Percentiles rank a stretch among this genome's conserved stretches.
phyloP scores from a whole-genome alignment of 2,888 invertebrate species.

The Agrenia bidenticulata region DNA sequence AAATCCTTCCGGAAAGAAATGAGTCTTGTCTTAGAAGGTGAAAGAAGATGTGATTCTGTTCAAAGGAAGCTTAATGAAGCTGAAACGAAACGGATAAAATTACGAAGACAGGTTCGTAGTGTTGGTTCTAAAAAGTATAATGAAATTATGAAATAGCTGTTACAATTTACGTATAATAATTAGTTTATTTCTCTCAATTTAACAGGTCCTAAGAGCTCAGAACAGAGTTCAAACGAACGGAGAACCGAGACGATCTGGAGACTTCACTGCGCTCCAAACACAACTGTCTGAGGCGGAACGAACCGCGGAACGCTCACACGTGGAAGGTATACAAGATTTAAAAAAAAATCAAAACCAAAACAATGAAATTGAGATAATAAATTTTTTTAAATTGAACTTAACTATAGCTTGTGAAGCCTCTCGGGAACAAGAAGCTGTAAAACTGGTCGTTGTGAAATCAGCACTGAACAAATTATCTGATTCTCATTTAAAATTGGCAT shows the following conservation, averaged over 20 bases:
- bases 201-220: constrained; percentile 48
- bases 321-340: constrained; percentile 59
- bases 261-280: constrained; percentile 57
- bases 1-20: constrained; percentile 51
- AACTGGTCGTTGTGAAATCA: constrained; percentile 59
- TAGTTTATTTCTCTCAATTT: constrained; percentile 14
- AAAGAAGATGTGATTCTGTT: constrained; percentile 46
- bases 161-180: not conserved
- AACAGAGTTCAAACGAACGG: constrained; percentile 44
- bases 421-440: constrained; percentile 61
- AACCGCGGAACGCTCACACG: constrained; percentile 58
- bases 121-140: not conserved
- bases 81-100: constrained; percentile 49
- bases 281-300: constrained; percentile 59
- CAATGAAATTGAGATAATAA: too few relatives aligned
- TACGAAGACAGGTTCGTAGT: constrained; percentile 46
- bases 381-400: constrained; percentile 21
- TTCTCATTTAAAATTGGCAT: constrained; percentile 59
- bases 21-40: constrained; percentile 51
- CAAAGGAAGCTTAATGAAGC: constrained; percentile 48
- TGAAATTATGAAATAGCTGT: not conserved
- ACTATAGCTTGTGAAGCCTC: constrained; percentile 59
- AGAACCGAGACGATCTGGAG: constrained; percentile 53
- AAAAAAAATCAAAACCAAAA: too few relatives aligned
- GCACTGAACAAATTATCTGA: constrained; percentile 59